Conservation (phyloP, 2,113 vertebrate species). For the Mastomys natalensis region DNA sequence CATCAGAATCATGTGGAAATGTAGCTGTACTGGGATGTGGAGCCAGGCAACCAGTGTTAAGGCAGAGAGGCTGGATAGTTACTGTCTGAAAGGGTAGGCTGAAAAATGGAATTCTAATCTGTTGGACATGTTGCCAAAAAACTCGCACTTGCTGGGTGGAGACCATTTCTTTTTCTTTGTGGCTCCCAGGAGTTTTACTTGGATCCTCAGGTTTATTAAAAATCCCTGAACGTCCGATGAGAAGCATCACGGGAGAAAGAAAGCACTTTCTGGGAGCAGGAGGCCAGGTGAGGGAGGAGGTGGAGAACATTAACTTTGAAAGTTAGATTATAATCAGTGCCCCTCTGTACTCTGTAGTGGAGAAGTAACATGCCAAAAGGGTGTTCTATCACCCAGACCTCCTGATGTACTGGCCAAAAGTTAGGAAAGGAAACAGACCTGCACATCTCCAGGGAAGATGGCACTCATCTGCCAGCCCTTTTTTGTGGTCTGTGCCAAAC, state of each 20-base stretch:
- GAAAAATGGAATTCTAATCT: no score
- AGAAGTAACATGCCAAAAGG: background rate
- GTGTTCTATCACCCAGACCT: rapidly evolving
- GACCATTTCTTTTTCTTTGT: background rate
- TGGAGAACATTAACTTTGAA: background rate
- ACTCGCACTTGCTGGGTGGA: background rate
- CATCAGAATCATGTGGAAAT: background rate
- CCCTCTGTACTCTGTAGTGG: background rate
- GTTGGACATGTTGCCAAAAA: background rate
- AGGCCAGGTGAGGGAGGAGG: background rate
- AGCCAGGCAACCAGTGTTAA: background rate
- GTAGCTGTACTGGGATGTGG: background rate
- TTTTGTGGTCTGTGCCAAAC: background rate
- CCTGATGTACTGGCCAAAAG: no score
- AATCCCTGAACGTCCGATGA: background rate
- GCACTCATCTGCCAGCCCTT: background rate
- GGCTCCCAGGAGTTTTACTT: background rate
- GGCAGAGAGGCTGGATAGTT: background rate
- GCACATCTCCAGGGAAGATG: background rate
- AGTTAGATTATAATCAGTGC: background rate
- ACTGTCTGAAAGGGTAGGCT: background rate
- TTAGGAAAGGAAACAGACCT: background rate
- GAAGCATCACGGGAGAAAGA: rapidly evolving
- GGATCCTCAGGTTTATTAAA: background rate
- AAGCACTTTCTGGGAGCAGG: background rate